Evolutionary conservation across 30 jellyfish, hydroid and myxozoan species (phyloP), one percentile per base, ranked within the genome.

Genomic region (Haliclystus octoradiatus): DNA sequence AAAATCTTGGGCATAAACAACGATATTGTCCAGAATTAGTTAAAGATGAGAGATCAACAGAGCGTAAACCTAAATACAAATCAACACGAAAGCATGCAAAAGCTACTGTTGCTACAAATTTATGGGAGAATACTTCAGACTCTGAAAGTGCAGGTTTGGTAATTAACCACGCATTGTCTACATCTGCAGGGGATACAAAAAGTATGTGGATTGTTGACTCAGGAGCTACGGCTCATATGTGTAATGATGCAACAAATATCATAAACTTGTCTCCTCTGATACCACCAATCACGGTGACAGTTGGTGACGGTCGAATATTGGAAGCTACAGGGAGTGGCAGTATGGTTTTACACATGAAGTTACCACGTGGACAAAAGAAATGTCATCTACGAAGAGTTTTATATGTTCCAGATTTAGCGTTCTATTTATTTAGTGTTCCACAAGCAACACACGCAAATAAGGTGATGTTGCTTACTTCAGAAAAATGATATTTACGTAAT

Each of bases 191-290:
- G 14, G 19, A 57, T 50, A 53, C 30, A 66, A 35, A 5, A 9
- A 40, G 19, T 19, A 66, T 26, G 34, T 79, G 85, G 85, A 68
- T 62, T 49, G 63, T 79, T 9, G 93, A 79, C 64, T 79, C 94
- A 33, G 92, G 82, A 4, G 84, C 84, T 28, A 50, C 92, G 1
- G 28, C 72, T 46, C 85, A 31, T 53, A 73, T 80, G 91, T 63
- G 82, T 49, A 49, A 72, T 31, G 79, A 79, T 19, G 19, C 14
- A 19, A 40, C 9, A 19, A 9, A 40, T 9, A 40, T 40, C 19
- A 9, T 40, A 19, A 9, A 40, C 19, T 19, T 40, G 57, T 5
- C 9, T 5, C 14, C 19, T 19, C 57, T 40, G 57, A 19, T 5
- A 5, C 14, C 9, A 19, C 19, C 57, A 40, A 9, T 5, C 57